phyloP scores from a whole-genome alignment of 2,113 vertebrate genomes.

The Paradisaea rubra region DNA sequence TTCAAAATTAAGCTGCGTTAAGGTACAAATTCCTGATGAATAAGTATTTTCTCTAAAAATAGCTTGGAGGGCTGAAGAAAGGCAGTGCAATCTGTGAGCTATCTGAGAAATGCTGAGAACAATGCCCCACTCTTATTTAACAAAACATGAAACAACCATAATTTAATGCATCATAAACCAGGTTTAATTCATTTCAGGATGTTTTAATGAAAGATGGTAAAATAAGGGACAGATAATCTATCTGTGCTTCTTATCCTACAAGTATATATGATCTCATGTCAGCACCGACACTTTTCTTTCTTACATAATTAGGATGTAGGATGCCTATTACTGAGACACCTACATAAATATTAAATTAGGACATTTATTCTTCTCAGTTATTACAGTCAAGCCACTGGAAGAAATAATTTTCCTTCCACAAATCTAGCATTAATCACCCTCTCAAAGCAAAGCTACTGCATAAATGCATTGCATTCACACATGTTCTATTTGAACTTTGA shows the following conservation, averaged over 20 bases:
- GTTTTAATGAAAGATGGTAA: neutral
- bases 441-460: neutral
- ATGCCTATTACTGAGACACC: conserved; percentile 47
- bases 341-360: conserved; percentile 65
- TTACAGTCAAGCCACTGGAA: neutral
- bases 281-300: conserved; percentile 45
- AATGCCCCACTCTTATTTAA: neutral
- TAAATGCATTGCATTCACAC: accelerated
- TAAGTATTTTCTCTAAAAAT: neutral
- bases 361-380: conserved; percentile 43
- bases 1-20: neutral
- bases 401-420: neutral
- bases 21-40: neutral
- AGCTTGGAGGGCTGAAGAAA: neutral
- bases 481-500: neutral
- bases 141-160: conserved; percentile 9
- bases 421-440: neutral
- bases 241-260: conserved; percentile 17
- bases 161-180: conserved; percentile 28
- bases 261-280: conserved; percentile 14
- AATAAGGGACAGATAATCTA: conserved; percentile 34
- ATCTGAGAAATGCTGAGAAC: neutral
- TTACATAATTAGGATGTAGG: conserved; percentile 63
- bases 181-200: neutral
- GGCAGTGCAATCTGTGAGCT: neutral